phyloP scores from a whole-genome alignment of 2,113 vertebrate species.

The Neotragus pygmaeus region DNA sequence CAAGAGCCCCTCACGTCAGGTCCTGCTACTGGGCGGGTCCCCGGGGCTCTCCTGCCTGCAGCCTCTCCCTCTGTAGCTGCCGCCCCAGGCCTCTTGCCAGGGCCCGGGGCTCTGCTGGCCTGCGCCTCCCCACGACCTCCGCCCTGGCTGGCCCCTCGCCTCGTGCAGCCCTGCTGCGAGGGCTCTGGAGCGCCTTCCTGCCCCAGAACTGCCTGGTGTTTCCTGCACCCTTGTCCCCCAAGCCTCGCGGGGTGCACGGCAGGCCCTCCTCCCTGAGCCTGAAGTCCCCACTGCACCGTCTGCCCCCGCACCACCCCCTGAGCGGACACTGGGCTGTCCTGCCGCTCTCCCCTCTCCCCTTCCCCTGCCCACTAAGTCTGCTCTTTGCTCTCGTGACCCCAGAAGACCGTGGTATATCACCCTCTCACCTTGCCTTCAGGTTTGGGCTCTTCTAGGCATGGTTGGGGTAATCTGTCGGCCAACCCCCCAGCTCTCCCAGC shows the following conservation, averaged over 20 bases:
- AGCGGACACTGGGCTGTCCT: fast-evolving
- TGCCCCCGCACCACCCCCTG: not conserved
- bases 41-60: not conserved
- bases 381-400: not conserved
- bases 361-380: not conserved
- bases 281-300: not conserved
- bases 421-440: not conserved
- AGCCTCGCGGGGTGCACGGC: not conserved
- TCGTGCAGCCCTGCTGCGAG: fast-evolving
- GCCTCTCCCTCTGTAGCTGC: not conserved
- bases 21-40: not conserved
- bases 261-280: not conserved
- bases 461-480: not conserved
- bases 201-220: not conserved
- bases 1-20: not conserved
- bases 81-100: fast-evolving
- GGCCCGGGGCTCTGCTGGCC: too few relatives aligned
- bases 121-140: not conserved
- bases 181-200: not conserved
- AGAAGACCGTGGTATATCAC: not conserved
- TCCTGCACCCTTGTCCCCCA: not conserved
- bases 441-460: not conserved
- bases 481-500: not conserved
- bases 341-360: not conserved
- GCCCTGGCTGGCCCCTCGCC: not conserved